Base-by-base conservation (phyloP, 2,797 vertebrate species). In the Periparus ater region DNA sequence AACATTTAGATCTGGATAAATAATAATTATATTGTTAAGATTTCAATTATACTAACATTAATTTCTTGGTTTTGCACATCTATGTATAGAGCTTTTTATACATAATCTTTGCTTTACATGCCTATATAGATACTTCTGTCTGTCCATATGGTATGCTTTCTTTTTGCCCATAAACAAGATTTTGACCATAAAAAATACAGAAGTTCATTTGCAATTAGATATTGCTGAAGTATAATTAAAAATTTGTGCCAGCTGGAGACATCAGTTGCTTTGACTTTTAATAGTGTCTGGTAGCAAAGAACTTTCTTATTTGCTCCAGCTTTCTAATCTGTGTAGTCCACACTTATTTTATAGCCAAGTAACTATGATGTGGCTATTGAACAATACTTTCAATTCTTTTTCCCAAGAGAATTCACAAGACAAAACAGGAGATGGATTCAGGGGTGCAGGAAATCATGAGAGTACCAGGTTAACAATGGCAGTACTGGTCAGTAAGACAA, bases 211-310 rank as follows among this genome's bases (percentile, higher is more conserved):
- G 32, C 42, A 94, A 80, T 87, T 93, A 77, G 34, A 82, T 90
- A 73, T 61, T 79, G 60, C 50, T 89, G 60, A 93, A 82, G 44
- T 88, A 88, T 45, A 94, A 90, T 83, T 88, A 74, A 84, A 93
- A 95, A 38, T 19, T 16, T 54, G 6, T 77, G 73, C 55, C 91
- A 94, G 45, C 55, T 95, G 83, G 83, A 82, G 32, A 47, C 15
- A 61, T 73, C 25, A 82, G 17, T 92, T 70, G 7, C 48, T 84
- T 94, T 89, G 40, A 42, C 83, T 86, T 72, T 92, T 73, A 79
- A 48, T 60, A 79, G n/a, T n/a, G 11, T 71, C 40, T 89, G 14
- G 25, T 93, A 80, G 22, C 23, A 91, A 85, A 88, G 26, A 91
- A 80, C 13, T 80, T 91, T 45, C 9, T 85, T 74, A 55, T 45